phyloP scores from a whole-genome alignment of 2,888 invertebrate genomes.

The Epsilonema sp. region DNA sequence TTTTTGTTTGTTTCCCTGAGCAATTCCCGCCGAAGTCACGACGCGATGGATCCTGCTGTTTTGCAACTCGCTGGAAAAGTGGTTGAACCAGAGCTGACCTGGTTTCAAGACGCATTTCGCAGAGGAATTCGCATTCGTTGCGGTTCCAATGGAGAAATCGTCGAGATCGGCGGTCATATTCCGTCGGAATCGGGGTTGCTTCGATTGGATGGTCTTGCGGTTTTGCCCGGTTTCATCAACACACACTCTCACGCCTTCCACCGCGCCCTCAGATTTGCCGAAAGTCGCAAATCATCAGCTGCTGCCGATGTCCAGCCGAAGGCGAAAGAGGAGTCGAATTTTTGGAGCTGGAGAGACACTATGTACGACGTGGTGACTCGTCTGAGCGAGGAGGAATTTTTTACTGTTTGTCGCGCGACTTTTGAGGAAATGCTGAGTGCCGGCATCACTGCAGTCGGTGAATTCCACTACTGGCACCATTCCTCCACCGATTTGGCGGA shows the following conservation, averaged over 20 bases:
- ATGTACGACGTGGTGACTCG: constrained; percentile 21
- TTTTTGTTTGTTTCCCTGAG: no score
- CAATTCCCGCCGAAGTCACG: no score
- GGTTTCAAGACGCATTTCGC: not conserved
- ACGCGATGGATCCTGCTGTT: no score
- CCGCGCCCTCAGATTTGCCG: constrained; percentile 19
- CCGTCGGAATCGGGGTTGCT: not conserved
- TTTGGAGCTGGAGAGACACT: constrained; percentile 25
- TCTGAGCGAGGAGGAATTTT: not conserved
- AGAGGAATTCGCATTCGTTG: not conserved
- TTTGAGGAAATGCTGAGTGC: constrained; percentile 23
- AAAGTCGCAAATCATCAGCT: constrained; percentile 4
- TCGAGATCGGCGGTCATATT: not conserved
- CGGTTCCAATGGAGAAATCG: not conserved
- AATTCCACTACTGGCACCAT: constrained; percentile 27
- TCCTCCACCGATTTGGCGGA: no score
- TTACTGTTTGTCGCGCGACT: constrained; percentile 10
- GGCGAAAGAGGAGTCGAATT: constrained; percentile 14
- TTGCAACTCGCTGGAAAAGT: no score
- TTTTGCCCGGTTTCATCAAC: constrained; percentile 23
- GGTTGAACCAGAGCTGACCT: not conserved
- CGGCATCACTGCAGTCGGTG: constrained; percentile 26
- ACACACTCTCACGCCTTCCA: constrained; percentile 26
- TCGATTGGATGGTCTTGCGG: not conserved
- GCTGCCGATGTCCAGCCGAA: no score